Evolutionary conservation across 1,140 invertebrate genomes (phyloP).

Genomic region (Trinorchestia longiramus): DNA sequence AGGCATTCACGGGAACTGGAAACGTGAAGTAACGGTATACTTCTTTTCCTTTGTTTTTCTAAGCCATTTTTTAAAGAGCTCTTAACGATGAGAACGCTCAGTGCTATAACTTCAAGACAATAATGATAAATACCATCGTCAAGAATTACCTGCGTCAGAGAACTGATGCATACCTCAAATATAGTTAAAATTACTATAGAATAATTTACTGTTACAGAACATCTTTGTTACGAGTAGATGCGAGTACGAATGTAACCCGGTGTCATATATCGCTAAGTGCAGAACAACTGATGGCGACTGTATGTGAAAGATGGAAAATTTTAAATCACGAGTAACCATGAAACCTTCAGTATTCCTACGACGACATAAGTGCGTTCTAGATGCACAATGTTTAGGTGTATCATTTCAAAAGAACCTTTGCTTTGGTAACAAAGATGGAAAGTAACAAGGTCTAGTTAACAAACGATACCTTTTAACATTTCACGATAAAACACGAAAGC

Average conservation of each 20-base stretch:
- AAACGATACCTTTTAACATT: too few relatives aligned
- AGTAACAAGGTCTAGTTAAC: too few relatives aligned
- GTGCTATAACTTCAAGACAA: not conserved
- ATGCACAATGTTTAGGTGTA: too few relatives aligned
- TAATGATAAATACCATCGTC: not conserved
- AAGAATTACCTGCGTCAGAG: not conserved
- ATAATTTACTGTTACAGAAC: not conserved
- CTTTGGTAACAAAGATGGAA: too few relatives aligned
- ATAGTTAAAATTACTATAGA: not conserved
- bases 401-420: too few relatives aligned
- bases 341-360: too few relatives aligned
- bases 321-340: too few relatives aligned
- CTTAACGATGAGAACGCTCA: not conserved
- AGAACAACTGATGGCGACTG: not conserved
- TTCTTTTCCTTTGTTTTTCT: not conserved
- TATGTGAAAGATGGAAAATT: too few relatives aligned
- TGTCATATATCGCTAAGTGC: not conserved
- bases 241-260: not conserved
- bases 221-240: not conserved
- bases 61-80: not conserved
- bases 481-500: too few relatives aligned
- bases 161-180: not conserved
- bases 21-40: not conserved
- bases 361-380: too few relatives aligned
- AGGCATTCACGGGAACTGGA: not conserved